Evolutionary conservation across 2,888 invertebrate species (phyloP).

Genomic region (Mesoligia furuncula): DNA sequence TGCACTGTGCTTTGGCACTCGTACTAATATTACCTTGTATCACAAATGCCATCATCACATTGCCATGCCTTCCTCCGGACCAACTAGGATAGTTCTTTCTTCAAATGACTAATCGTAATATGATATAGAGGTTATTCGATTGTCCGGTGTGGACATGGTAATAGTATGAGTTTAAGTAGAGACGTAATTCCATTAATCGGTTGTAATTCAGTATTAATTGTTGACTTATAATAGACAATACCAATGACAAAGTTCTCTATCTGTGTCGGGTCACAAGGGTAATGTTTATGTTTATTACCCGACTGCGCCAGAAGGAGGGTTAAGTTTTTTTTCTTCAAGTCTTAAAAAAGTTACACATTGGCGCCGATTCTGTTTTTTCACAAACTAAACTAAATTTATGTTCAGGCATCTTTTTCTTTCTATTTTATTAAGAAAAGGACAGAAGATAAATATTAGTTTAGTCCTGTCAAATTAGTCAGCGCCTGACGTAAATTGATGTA

Average conservation of each 20-base stretch:
- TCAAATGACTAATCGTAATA: background rate
- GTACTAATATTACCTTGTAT: too few relatives aligned
- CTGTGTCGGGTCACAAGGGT: background rate
- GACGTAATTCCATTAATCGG: background rate
- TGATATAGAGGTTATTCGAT: background rate
- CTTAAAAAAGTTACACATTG: too few relatives aligned
- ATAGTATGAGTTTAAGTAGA: background rate
- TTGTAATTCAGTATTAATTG: constrained; percentile 9
- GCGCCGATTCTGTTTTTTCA: too few relatives aligned
- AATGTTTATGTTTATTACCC: background rate
- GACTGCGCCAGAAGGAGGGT: too few relatives aligned
- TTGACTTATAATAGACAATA: background rate
- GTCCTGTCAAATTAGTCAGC: too few relatives aligned
- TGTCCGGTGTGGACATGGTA: background rate
- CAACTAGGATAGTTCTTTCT: background rate
- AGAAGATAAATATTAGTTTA: too few relatives aligned
- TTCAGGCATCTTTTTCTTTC: too few relatives aligned
- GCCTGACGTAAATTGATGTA: too few relatives aligned
- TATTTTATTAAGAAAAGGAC: too few relatives aligned
- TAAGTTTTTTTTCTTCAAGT: background rate
- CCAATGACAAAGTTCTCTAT: background rate
- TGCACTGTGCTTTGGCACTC: background rate
- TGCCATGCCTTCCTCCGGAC: background rate
- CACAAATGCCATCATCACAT: too few relatives aligned
- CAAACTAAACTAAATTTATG: too few relatives aligned